These are phyloP conservation scores for Platerodrilus igneus DNA, from an alignment of 2,888 invertebrate species.

Conservation along the genomic window DNA sequence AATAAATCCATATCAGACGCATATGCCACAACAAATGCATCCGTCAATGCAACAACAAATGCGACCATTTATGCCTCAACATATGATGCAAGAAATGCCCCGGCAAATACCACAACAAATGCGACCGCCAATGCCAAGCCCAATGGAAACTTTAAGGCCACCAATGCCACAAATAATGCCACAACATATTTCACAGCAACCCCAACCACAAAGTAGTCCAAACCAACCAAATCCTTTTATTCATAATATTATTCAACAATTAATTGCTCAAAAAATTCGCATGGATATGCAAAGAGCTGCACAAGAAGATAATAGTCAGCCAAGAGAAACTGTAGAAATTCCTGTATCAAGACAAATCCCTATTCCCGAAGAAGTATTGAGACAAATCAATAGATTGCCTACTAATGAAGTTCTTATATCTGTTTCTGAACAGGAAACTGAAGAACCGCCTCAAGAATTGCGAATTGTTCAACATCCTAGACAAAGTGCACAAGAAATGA, in stretches of 20 bases:
- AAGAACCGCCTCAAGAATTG: conserved; percentile 31
- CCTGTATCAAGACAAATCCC: conserved; percentile 47
- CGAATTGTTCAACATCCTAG: conserved; percentile 41
- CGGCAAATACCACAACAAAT: no score
- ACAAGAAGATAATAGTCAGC: conserved; percentile 32
- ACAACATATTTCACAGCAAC: conserved; percentile 39
- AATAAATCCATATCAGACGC: conserved; percentile 40
- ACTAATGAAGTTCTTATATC: conserved; percentile 46
- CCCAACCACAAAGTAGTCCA: conserved; percentile 25
- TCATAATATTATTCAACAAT: conserved; percentile 48
- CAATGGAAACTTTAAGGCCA: conserved; percentile 53
- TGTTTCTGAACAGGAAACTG: conserved; percentile 32
- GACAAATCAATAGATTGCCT: conserved; percentile 43
- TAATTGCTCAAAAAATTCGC: conserved; percentile 43
- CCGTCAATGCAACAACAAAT: conserved; percentile 42
- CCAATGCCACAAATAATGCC: conserved; percentile 43
- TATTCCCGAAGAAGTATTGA: conserved; percentile 48
- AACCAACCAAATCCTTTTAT: conserved; percentile 47
- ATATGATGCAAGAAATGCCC: conserved; percentile 43
- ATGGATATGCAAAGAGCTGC: conserved; percentile 41
- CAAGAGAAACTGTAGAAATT: conserved; percentile 27
- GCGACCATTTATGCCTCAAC: no score
- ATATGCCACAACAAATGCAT: conserved; percentile 43
- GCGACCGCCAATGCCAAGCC: conserved; percentile 50
- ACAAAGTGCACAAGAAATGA: conserved; percentile 42